Conservation (phyloP, 2,888 invertebrate genomes). For the Osmoderma eremita region DNA sequence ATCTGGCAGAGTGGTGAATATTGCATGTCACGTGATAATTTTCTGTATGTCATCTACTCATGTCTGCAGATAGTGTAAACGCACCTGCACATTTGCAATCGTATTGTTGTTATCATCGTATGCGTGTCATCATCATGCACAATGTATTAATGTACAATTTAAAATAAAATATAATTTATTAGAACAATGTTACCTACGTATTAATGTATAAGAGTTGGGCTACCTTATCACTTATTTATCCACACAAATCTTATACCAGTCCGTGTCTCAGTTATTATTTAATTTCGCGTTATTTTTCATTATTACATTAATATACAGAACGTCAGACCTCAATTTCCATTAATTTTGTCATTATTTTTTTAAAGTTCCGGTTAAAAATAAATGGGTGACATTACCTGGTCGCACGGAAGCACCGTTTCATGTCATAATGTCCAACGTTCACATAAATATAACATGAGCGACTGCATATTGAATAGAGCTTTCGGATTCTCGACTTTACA, state of each 20-base stretch:
- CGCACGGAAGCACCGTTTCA: not conserved
- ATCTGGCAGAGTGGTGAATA: conserved; percentile 33
- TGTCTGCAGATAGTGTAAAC: conserved; percentile 19
- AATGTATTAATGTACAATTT: no score
- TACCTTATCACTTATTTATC: no score
- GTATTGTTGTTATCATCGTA: not conserved
- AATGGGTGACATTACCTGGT: conserved; percentile 16
- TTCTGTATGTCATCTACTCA: conserved; percentile 33
- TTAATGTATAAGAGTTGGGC: no score
- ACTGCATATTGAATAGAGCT: no score
- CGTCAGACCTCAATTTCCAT: conserved; percentile 28
- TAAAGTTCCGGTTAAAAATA: conserved; percentile 17
- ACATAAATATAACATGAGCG: not conserved
- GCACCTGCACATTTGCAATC: conserved; percentile 30
- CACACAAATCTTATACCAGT: not conserved
- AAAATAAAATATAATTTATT: no score
- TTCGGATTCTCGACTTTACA: no score
- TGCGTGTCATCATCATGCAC: conserved; percentile 2
- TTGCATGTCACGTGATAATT: conserved; percentile 43
- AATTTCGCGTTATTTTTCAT: conserved; percentile 41
- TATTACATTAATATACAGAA: conserved; percentile 43
- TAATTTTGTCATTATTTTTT: not conserved
- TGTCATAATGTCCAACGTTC: not conserved
- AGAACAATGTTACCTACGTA: no score
- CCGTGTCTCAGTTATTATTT: not conserved